phyloP scores from a whole-genome alignment of 1,140 invertebrate species.

The Alviniconcha marisindica region DNA sequence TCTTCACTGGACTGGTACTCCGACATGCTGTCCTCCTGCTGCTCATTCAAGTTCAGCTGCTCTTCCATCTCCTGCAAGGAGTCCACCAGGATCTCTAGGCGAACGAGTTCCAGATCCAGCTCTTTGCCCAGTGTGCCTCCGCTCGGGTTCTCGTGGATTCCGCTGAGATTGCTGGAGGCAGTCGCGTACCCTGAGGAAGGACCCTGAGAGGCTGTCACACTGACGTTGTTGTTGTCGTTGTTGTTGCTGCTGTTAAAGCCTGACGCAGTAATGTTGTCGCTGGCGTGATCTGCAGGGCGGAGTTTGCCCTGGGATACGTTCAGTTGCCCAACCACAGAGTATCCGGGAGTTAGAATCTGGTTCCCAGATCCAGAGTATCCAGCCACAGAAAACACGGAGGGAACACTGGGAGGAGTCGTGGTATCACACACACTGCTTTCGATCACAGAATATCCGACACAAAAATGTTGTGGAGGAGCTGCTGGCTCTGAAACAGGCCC shows the following conservation, averaged over 20 bases:
- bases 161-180: neutral
- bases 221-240: neutral
- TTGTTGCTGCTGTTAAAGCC: neutral
- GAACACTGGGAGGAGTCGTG: neutral
- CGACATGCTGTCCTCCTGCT: neutral
- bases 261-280: neutral
- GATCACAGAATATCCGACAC: neutral
- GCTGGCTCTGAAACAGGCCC: neutral
- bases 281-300: neutral
- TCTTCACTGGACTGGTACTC: conserved; percentile 19
- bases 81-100: conserved; percentile 28
- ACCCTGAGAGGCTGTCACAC: neutral
- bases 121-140: neutral
- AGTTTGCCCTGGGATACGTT: no score
- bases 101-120: conserved; percentile 20
- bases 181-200: neutral
- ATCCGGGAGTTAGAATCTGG: neutral
- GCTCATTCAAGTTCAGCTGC: conserved; percentile 15
- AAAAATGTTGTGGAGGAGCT: neutral
- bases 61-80: conserved; percentile 28
- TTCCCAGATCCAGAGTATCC: neutral
- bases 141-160: neutral
- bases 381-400: neutral
- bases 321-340: neutral
- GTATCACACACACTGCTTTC: neutral